Evolutionary conservation across 2,113 vertebrate genomes (phyloP), one percentile per base, ranked within the genome.

Genomic region (Nothoprocta pentlandii): DNA sequence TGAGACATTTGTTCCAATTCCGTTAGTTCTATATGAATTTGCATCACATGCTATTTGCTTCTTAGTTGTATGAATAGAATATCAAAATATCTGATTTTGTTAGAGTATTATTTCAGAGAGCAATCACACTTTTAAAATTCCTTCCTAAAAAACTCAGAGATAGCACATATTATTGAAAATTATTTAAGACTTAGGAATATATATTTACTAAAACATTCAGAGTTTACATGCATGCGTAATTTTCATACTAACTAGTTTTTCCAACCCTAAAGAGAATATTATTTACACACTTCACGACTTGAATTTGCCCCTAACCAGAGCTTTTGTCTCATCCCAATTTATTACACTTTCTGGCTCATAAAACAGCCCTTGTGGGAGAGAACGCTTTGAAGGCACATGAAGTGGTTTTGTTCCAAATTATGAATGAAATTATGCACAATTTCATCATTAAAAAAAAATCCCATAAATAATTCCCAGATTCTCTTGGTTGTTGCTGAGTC

Each of bases 391-490:
- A 10, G 0, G 80, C 54, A 46, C 17, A 39, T 23, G 23, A 77
- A 80, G 49, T 78, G 61, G 54, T 68, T 44, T 51, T 46, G 44
- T 75, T 95, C 70, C 70, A 79, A 88, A 88, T 41, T 54, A 51
- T 2, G 1, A 56, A 61, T 80, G 42, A 87, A 85, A 91, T 16
- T 9, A 75, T 39, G 49, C 47, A 82, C 20, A 30, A 10, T 69
- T 82, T 87, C 59, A 74, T 49, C 13, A n/a, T 66, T 80, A 64
- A 69, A 82, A 87, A 87, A 58, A 3, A 46, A 85, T 73, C 61
- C 78, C 67, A 91, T 81, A 89, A 95, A 89, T 62, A 88, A 80
- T 41, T 46, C 42, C 3, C 23, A 62, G 62, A 67, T 78, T 91
- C 34, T 87, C n/a, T 58, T 81, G 56, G 16, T 89, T 83, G 59